phyloP scores from a whole-genome alignment of 2,888 invertebrate species.

The Plutella xylostella region DNA sequence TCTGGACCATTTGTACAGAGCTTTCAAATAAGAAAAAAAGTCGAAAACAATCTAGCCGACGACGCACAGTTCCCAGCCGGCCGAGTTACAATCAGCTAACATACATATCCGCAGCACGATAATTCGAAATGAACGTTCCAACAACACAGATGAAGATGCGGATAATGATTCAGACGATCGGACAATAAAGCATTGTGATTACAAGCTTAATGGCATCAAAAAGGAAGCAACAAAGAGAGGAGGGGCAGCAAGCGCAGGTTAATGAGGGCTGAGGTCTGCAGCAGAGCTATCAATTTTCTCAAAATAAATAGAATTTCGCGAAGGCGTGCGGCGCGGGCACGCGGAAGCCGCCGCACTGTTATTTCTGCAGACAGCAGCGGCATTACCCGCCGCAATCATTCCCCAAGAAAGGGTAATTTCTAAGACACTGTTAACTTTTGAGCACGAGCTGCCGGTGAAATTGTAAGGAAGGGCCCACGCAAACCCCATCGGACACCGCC shows the following conservation, averaged over 20 bases:
- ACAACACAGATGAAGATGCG: background rate
- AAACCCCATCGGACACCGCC: constrained; percentile 33
- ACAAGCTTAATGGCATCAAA: background rate
- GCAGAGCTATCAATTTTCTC: constrained; percentile 47
- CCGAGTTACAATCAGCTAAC: background rate
- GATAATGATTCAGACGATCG: background rate
- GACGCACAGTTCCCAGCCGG: constrained; percentile 26
- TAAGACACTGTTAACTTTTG: constrained; percentile 45
- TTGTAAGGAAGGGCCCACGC: constrained; percentile 35
- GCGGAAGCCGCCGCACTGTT: constrained; percentile 56
- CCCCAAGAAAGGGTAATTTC: constrained; percentile 55
- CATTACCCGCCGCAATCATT: constrained; percentile 56
- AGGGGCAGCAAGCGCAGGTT: constrained; percentile 19
- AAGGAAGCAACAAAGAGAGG: constrained; percentile 14
- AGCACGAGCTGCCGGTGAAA: constrained; percentile 45
- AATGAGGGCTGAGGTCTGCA: constrained; percentile 36
- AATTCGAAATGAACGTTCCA: background rate
- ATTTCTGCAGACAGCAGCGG: constrained; percentile 43
- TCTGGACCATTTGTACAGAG: too few species aligned
- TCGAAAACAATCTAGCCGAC: constrained; percentile 28
- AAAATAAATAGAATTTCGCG: constrained; percentile 53
- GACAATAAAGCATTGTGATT: background rate
- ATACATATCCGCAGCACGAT: background rate
- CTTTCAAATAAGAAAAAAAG: too few species aligned
- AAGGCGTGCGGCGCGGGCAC: constrained; percentile 24